phyloP scores from a whole-genome alignment of 2,113 vertebrate genomes.

The Cephalopterus ornatus region DNA sequence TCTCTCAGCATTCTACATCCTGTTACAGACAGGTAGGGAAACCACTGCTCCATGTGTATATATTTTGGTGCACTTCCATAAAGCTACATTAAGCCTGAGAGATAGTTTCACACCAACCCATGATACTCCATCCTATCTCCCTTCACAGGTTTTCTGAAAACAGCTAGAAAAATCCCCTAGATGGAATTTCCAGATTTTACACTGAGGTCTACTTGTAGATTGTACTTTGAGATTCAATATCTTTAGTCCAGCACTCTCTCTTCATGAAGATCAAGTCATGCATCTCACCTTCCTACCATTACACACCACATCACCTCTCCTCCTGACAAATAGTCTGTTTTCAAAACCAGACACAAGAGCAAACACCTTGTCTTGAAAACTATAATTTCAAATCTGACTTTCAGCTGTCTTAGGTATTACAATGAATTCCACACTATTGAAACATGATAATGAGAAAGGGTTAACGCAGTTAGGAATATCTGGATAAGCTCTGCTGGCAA shows the following conservation, averaged over 20 bases:
- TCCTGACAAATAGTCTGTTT: neutral
- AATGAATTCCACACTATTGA: neutral
- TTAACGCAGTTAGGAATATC: neutral
- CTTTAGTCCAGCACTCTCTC: neutral
- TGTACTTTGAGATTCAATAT: neutral
- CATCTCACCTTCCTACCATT: rapidly evolving
- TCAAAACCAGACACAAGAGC: neutral
- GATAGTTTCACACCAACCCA: neutral
- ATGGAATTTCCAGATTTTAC: neutral
- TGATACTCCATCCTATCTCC: neutral
- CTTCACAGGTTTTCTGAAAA: neutral
- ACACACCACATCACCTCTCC: neutral
- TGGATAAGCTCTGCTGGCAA: neutral
- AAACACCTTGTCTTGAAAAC: neutral
- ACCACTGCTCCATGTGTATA: neutral
- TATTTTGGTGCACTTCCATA: neutral
- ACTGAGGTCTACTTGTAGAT: neutral
- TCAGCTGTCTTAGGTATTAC: neutral
- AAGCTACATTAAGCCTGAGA: neutral
- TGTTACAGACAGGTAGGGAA: neutral
- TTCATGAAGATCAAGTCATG: neutral
- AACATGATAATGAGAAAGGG: neutral
- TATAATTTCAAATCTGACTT: neutral
- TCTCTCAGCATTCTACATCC: neutral
- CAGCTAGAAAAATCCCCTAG: neutral